A percentile compares a stretch with the other conserved stretches of the same genome.
Evolutionary conservation across 2,113 vertebrate species (phyloP).

Genomic region (Calonectris borealis): DNA sequence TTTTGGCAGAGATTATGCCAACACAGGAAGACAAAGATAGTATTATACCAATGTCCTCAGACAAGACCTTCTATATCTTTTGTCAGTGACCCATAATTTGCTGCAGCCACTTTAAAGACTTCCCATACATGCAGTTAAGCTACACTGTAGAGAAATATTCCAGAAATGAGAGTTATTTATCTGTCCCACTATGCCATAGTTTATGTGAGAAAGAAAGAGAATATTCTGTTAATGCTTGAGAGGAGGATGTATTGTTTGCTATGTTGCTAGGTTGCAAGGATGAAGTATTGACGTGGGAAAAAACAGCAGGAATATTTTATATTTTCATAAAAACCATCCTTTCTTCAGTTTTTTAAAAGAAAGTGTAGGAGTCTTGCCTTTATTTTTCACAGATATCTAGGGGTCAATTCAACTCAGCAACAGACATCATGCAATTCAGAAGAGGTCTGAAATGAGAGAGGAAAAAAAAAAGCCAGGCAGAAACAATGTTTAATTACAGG

Average conservation of each 20-base stretch:
- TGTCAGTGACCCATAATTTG: background rate
- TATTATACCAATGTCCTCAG: background rate
- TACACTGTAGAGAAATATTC: background rate
- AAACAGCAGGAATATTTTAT: background rate
- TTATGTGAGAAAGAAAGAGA: background rate
- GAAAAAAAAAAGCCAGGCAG: background rate
- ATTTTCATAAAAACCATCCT: background rate
- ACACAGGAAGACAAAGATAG: background rate
- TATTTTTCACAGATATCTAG: background rate
- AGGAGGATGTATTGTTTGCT: background rate
- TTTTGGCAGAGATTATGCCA: background rate
- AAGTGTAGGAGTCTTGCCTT: background rate
- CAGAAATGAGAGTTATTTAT: background rate
- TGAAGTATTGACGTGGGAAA: background rate
- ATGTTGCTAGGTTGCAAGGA: background rate
- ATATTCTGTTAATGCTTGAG: background rate
- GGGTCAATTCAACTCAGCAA: background rate
- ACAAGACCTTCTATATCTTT: background rate
- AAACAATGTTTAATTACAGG: background rate
- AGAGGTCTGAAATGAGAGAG: background rate
- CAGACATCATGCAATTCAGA: background rate
- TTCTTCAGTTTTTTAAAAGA: background rate
- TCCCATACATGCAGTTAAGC: background rate
- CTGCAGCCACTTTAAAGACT: background rate
- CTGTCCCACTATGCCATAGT: background rate